Conservation (phyloP, 2,113 vertebrate species). For the Agelaius phoeniceus region DNA sequence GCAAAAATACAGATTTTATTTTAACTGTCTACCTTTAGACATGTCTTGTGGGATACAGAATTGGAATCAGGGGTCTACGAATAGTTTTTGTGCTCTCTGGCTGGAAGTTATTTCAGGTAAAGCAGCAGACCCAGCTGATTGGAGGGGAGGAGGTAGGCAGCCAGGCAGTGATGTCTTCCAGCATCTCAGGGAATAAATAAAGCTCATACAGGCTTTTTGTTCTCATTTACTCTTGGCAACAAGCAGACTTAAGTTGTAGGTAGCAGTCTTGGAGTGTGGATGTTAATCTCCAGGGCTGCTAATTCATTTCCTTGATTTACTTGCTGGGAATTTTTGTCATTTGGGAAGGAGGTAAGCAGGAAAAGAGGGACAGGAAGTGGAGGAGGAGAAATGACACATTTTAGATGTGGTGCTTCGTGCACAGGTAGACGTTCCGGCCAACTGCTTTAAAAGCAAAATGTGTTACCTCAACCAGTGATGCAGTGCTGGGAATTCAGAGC, state of each 20-base stretch:
- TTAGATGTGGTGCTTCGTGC: not conserved
- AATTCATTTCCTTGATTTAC: not conserved
- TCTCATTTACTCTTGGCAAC: not conserved
- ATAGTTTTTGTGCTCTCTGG: not conserved
- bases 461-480: not conserved
- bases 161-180: not conserved
- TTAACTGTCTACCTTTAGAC: not conserved
- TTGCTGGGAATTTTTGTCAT: not conserved
- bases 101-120: not conserved
- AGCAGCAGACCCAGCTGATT: not conserved
- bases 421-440: rapidly evolving
- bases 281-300: not conserved
- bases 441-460: not conserved
- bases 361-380: not conserved
- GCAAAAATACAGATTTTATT: not conserved
- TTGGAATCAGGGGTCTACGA: not conserved
- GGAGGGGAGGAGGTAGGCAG: not conserved
- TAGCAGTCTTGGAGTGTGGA: not conserved
- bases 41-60: not conserved
- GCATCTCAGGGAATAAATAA: not conserved
- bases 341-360: not conserved
- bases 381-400: not conserved
- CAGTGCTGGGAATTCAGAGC: not conserved
- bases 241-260: not conserved
- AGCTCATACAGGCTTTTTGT: not conserved